Conservation (phyloP, 2,113 vertebrate species). For the Tachysurus vachellii region DNA sequence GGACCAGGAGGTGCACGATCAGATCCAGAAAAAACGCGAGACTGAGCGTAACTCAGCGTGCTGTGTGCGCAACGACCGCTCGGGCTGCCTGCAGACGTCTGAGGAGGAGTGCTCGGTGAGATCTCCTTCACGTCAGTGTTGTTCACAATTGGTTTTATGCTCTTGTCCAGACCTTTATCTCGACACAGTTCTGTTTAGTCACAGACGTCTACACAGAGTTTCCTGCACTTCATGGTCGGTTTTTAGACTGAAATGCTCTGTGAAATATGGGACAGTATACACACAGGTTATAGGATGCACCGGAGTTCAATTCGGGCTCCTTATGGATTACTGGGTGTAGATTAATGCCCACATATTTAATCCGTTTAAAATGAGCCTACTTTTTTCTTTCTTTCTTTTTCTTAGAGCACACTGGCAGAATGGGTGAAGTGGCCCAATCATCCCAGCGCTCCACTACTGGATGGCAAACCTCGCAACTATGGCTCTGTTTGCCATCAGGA, state of each 20-base stretch:
- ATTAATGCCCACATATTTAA: background rate
- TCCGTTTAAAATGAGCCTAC: background rate
- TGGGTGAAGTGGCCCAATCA: constrained; percentile 97
- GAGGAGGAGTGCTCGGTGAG: constrained; percentile 96
- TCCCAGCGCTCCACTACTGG: constrained; percentile 81
- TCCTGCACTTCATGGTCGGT: background rate
- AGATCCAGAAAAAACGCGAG: constrained; percentile 83
- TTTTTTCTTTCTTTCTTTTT: constrained; percentile 35
- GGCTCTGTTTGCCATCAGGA: constrained; percentile 98
- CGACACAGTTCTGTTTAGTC: background rate
- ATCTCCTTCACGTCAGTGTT: background rate
- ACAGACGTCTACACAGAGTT: background rate
- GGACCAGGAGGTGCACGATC: constrained; percentile 89
- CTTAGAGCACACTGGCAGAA: constrained; percentile 89
- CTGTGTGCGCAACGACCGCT: constrained; percentile 94
- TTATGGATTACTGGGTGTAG: background rate
- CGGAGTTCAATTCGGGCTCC: background rate
- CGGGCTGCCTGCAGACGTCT: constrained; percentile 90
- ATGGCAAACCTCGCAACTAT: constrained; percentile 76
- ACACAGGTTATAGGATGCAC: background rate
- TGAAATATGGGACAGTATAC: background rate
- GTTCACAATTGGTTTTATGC: background rate
- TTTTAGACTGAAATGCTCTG: background rate
- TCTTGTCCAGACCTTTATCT: background rate
- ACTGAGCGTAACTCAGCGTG: constrained; percentile 91